These are phyloP conservation scores for Arrhopalites spinosus DNA, from an alignment of 2,888 invertebrate genomes.

Conservation along the genomic window DNA sequence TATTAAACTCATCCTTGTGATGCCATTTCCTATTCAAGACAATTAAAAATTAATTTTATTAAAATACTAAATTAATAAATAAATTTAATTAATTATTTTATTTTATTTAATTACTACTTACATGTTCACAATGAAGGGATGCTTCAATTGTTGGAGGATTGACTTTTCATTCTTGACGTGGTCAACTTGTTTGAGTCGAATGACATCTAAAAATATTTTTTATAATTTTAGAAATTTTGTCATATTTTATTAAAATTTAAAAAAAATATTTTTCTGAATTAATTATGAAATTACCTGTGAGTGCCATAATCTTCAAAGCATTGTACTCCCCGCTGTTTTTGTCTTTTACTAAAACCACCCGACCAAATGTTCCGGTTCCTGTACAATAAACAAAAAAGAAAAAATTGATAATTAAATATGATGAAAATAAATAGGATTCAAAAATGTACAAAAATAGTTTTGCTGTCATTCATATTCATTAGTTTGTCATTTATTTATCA, in stretches of 20 bases:
- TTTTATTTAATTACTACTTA: slow-evolving; percentile 64
- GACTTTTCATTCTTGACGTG: slow-evolving; percentile 97
- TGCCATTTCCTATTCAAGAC: slow-evolving; percentile 37
- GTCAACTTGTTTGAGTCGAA: slow-evolving; percentile 92
- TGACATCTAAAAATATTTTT: slow-evolving; percentile 68
- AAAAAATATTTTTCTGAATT: too few species aligned
- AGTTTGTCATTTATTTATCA: too few species aligned
- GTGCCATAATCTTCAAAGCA: slow-evolving; percentile 93
- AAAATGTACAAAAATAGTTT: too few species aligned
- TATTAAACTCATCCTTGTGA: slow-evolving; percentile 73
- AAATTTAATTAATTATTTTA: background rate
- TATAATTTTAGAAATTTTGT: too few species aligned
- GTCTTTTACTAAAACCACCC: slow-evolving; percentile 88
- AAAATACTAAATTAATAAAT: too few species aligned
- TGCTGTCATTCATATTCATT: too few species aligned
- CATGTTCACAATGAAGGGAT: slow-evolving; percentile 96
- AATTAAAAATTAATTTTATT: background rate
- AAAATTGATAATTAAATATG: too few species aligned
- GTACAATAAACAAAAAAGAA: slow-evolving; percentile 52
- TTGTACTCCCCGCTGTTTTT: slow-evolving; percentile 78
- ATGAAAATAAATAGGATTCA: too few species aligned
- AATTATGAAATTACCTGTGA: slow-evolving; percentile 63
- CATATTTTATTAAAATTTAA: too few species aligned
- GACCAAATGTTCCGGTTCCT: slow-evolving; percentile 96
- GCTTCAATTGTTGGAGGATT: slow-evolving; percentile 82